A percentile compares a stretch with the other conserved stretches of the same genome.
phyloP scores from a whole-genome alignment of 2,113 vertebrate species.

The Corythoichthys haematopterus region DNA sequence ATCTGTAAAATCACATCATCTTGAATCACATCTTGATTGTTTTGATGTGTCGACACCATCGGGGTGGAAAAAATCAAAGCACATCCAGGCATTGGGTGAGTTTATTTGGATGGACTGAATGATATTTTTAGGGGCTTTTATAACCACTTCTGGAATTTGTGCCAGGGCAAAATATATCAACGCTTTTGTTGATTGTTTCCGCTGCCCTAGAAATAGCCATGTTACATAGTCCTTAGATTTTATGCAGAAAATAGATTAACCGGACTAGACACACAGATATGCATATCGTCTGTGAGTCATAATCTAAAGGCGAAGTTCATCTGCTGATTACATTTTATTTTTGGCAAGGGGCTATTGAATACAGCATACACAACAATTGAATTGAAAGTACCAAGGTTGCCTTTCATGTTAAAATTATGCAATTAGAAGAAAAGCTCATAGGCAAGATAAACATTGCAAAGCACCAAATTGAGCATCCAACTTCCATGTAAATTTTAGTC shows the following conservation, averaged over 20 bases:
- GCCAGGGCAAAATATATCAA: neutral
- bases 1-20: too few relatives aligned
- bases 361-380: neutral
- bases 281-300: conserved; percentile 32
- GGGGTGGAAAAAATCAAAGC: too few relatives aligned
- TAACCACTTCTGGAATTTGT: neutral
- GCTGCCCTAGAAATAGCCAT: conserved; percentile 12
- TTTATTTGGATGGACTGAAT: conserved; percentile 2
- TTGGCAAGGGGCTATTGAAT: conserved; percentile 10
- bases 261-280: conserved; percentile 6
- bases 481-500: neutral
- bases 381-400: neutral
- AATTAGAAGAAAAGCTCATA: neutral
- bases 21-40: too few relatives aligned
- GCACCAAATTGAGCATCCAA: neutral
- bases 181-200: neutral
- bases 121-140: neutral
- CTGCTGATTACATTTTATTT: conserved; percentile 38
- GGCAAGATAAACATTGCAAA: neutral
- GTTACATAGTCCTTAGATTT: conserved; percentile 12
- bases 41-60: too few relatives aligned
- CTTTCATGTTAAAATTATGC: neutral
- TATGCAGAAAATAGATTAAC: conserved; percentile 9
- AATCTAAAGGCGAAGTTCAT: conserved; percentile 26
- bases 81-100: neutral